Conservation (phyloP, 2,797 vertebrate species). For the Urosaurus nigricauda region DNA sequence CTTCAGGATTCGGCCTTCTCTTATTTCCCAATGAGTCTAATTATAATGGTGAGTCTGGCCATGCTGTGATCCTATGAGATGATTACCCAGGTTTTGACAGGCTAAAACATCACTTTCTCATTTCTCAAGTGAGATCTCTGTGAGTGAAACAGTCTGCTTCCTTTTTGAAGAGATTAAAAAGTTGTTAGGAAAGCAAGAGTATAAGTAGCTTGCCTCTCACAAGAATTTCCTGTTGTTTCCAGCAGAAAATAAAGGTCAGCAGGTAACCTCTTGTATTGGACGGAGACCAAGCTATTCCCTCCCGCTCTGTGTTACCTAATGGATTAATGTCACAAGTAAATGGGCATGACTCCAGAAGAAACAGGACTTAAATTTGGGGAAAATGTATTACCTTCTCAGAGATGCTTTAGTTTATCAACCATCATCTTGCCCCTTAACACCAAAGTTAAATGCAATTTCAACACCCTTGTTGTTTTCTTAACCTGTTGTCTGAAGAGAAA, state of each 20-base stretch:
- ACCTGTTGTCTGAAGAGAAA: constrained; percentile 17
- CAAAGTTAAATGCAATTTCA: constrained; percentile 21
- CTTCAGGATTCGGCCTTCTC: not conserved
- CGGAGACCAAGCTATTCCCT: not conserved
- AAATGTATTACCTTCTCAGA: constrained; percentile 2
- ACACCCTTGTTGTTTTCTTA: constrained; percentile 2
- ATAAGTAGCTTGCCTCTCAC: not conserved
- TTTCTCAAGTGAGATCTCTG: not conserved
- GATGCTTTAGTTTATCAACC: not conserved
- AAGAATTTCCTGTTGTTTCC: constrained; percentile 13
- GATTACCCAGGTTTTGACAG: constrained; percentile 18
- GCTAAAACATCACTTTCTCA: constrained; percentile 7
- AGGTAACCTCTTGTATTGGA: not conserved
- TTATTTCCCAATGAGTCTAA: not conserved
- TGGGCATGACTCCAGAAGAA: not conserved
- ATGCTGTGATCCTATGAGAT: constrained; percentile 25
- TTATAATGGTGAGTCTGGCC: not conserved
- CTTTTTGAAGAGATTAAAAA: constrained; percentile 25
- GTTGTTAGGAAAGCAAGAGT: constrained; percentile 4
- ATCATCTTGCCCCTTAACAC: constrained; percentile 6
- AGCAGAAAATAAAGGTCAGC: constrained; percentile 6
- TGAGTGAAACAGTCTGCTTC: not conserved
- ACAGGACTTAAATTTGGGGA: not conserved
- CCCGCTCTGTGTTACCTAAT: not conserved
- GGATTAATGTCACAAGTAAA: constrained; percentile 25